Evolutionary conservation across 2,888 invertebrate species (phyloP).

Genomic region (Buathra laborator): DNA sequence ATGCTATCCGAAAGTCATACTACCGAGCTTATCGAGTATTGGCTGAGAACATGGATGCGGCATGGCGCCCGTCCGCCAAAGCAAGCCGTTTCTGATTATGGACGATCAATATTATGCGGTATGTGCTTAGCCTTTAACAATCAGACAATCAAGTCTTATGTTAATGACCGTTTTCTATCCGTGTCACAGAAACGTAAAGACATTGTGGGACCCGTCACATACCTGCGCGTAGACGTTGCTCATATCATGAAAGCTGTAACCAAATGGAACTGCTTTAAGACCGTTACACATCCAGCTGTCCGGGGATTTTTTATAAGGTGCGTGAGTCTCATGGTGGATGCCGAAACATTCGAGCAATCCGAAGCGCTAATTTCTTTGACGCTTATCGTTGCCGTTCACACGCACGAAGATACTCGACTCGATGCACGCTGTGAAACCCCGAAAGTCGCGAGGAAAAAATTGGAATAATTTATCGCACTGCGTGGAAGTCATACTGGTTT

Average conservation of each 20-base stretch:
- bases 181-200: not conserved
- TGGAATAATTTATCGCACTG: not conserved
- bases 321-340: constrained; percentile 29
- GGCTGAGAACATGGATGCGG: constrained; percentile 52
- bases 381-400: not conserved
- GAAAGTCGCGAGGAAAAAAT: constrained; percentile 12
- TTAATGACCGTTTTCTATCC: constrained; percentile 16
- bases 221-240: not conserved
- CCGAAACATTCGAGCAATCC: constrained; percentile 12
- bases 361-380: constrained; percentile 10
- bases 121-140: constrained; percentile 66
- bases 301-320: not conserved
- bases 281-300: not conserved
- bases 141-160: constrained; percentile 46
- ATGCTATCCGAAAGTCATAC: constrained; percentile 64
- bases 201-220: not conserved
- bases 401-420: not conserved
- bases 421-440: not conserved
- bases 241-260: constrained; percentile 1
- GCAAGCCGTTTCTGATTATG: constrained; percentile 56
- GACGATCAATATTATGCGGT: constrained; percentile 56
- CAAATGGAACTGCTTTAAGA: not conserved
- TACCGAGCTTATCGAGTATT: constrained; percentile 52
- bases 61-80: constrained; percentile 50
- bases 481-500: not conserved